phyloP scores from a whole-genome alignment of 1,140 invertebrate genomes.

The Drosophila pseudoananassae region DNA sequence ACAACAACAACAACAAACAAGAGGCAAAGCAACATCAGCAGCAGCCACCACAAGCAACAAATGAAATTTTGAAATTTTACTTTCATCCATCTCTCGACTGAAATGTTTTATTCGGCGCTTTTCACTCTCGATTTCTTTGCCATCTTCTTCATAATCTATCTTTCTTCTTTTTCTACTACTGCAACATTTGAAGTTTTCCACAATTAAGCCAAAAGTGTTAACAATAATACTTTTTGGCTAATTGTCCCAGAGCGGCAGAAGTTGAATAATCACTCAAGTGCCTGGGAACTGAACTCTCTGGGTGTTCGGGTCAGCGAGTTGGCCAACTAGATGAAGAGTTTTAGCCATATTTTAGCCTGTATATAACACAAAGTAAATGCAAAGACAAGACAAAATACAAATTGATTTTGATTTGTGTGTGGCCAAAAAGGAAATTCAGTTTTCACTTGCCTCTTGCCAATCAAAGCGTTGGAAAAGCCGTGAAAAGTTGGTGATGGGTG shows the following conservation, averaged over 20 bases:
- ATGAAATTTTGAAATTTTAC: conserved; percentile 72
- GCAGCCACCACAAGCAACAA: conserved; percentile 36
- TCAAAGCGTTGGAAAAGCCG: conserved; percentile 24
- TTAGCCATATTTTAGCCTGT: conserved; percentile 13
- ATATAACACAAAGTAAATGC: conserved; percentile 6
- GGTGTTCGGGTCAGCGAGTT: conserved; percentile 46
- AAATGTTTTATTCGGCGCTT: conserved; percentile 45
- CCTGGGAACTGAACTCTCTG: conserved; percentile 36
- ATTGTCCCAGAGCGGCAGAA: conserved; percentile 25
- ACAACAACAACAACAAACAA: conserved; percentile 45
- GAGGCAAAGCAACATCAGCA: conserved; percentile 23
- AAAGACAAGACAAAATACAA: conserved; percentile 46
- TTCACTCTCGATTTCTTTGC: conserved; percentile 48
- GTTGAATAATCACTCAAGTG: conserved; percentile 31
- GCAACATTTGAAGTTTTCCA: conserved; percentile 34
- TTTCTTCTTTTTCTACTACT: conserved; percentile 7
- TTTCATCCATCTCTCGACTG: conserved; percentile 62
- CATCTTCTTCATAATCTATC: conserved; percentile 25
- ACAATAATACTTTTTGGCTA: conserved; percentile 36
- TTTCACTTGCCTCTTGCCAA: conserved; percentile 51
- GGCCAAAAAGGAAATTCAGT: conserved; percentile 58
- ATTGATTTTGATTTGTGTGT: conserved; percentile 41
- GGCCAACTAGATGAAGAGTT: conserved; percentile 47
- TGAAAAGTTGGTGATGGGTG: conserved; percentile 46
- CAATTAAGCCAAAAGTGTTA: conserved; percentile 30